Evolutionary conservation across 1,140 invertebrate species (phyloP).

Genomic region (Drosophila busckii): DNA sequence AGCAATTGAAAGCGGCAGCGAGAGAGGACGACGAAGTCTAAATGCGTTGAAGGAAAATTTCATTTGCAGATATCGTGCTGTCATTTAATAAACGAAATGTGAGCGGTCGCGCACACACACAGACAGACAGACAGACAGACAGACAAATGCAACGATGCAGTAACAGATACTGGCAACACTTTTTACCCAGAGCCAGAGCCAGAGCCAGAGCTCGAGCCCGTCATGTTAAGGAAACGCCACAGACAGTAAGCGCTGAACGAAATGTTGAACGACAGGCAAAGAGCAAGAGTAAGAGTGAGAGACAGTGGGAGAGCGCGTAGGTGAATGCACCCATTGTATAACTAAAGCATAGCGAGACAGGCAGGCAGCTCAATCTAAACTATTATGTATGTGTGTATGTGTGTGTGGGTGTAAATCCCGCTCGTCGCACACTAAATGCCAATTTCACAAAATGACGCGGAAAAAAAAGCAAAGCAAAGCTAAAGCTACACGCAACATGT

Average conservation of each 20-base stretch:
- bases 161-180: conserved; percentile 75
- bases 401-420: conserved; percentile 61
- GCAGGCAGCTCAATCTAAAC: conserved; percentile 42
- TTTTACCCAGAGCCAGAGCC: conserved; percentile 35
- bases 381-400: conserved; percentile 9
- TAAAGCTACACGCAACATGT: conserved; percentile 50
- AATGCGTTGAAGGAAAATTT: conserved; percentile 77
- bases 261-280: conserved; percentile 40
- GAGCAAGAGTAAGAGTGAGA: conserved; percentile 4
- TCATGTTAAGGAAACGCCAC: conserved; percentile 56
- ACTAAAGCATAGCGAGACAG: conserved; percentile 65
- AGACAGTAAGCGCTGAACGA: conserved; percentile 19
- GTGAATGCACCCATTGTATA: conserved; percentile 78
- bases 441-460: conserved; percentile 75
- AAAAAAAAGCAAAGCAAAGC: conserved; percentile 45
- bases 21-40: conserved; percentile 35
- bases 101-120: conserved; percentile 33
- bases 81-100: conserved; percentile 78
- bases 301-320: conserved; percentile 61
- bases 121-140: conserved; percentile 13
- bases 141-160: conserved; percentile 67
- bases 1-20: conserved; percentile 55
- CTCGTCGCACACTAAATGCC: conserved; percentile 73
- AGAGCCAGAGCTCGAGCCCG: not conserved
- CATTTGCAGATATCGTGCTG: conserved; percentile 78